Base-by-base conservation (phyloP, 2,113 vertebrate genomes). In the Sclerurus mexicanus region DNA sequence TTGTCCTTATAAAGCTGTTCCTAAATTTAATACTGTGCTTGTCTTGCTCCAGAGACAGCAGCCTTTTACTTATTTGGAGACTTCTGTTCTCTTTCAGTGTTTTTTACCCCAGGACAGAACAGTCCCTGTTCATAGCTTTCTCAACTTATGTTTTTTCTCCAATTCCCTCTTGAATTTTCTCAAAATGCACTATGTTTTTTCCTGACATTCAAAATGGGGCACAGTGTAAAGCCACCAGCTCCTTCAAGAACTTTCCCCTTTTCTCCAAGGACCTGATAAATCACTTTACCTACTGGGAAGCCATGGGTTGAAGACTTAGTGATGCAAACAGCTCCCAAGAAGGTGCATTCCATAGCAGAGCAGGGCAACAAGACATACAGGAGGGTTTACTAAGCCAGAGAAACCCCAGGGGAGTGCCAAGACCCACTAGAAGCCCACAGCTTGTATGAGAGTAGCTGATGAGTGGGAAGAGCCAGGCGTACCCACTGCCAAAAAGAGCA, bases 341-440 rank as follows among this genome's bases (percentile, higher is more conserved):
- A 33, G 17, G 40, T 37, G 35, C 25, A 28, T 63, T 62, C 47
- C 4, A 0, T 5, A 42, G 55, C n/a, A 40, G 25, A 83, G 21
- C 55, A 31, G 25, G 25, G 25, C 35, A 76, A 42, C 63, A 35
- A 19, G 55, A 20, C 1, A 0, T 35, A 12, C 28, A 27, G 40
- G 35, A 63, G n/a, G 17, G 12, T 62, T 55, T 49, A 6, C 18
- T 42, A 31, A 56, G 47, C 47, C 71, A 62, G 40, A 55, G 30
- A 42, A 10, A 27, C 5, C 12, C 20, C 18, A 0, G 0, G 35
- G 35, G 18, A 20, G 14, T 84, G 40, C 63, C 17, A 8, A 31
- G 55, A 76, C 17, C 20, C 40, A 40, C n/a, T 56, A 49, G 12
- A 18, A 77, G 30, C 30, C 56, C 35, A 37, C 35, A 37, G 6